phyloP scores from a whole-genome alignment of 2,888 invertebrate species.

The Cryptophagus acutangulus region DNA sequence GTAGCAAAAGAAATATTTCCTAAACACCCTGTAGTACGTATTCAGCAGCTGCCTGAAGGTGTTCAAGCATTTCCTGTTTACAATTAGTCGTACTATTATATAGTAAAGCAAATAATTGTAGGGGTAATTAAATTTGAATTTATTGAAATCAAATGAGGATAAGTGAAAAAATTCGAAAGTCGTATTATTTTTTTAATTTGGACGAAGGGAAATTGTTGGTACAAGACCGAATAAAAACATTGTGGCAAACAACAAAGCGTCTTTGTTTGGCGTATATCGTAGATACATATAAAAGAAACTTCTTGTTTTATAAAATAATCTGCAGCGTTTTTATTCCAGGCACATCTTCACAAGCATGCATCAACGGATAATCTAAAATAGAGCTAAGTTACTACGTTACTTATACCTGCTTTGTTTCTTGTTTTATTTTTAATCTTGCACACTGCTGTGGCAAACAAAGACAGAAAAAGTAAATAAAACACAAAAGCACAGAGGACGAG shows the following conservation, averaged over 20 bases:
- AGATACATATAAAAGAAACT: slow-evolving; percentile 21
- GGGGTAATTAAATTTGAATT: no score
- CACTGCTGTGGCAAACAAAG: neutral
- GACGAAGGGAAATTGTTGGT: no score
- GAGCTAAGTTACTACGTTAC: slow-evolving; percentile 20
- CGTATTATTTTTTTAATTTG: no score
- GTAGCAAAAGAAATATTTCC: no score
- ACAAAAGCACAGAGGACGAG: neutral
- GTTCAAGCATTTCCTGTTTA: no score
- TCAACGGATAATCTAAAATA: slow-evolving; percentile 30
- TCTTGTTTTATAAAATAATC: slow-evolving; percentile 27
- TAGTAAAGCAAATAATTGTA: no score
- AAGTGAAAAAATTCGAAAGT: no score
- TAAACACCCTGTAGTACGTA: no score
- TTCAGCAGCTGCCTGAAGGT: no score
- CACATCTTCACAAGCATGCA: slow-evolving; percentile 25
- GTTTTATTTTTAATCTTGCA: slow-evolving; percentile 2
- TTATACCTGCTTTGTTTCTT: slow-evolving; percentile 6
- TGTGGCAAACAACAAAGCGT: slow-evolving; percentile 11
- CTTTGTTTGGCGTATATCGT: slow-evolving; percentile 17
- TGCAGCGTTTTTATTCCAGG: slow-evolving; percentile 26
- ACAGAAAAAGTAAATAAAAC: slow-evolving; percentile 1
- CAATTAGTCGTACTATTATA: no score
- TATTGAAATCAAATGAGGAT: no score
- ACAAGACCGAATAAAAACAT: no score